These are phyloP conservation scores for Hylaea fasciaria DNA, from an alignment of 2,888 invertebrate genomes.

Conservation along the genomic window DNA sequence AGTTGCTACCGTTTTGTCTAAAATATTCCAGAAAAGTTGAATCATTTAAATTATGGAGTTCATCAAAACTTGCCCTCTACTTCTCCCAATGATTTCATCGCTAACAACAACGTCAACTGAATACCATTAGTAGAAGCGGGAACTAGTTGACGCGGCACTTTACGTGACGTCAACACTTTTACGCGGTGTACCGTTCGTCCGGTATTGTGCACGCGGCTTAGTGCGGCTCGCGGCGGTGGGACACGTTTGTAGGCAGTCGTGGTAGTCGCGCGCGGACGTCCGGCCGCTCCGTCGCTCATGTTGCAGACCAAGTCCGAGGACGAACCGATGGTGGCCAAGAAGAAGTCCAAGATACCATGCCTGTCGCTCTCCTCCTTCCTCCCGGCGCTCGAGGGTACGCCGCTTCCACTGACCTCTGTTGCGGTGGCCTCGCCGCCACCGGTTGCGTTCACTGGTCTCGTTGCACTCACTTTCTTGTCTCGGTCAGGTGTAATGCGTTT, in stretches of 20 bases:
- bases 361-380: slow-evolving; percentile 78
- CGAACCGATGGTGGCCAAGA: slow-evolving; percentile 80
- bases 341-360: slow-evolving; percentile 82
- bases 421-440: slow-evolving; percentile 72
- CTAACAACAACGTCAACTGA: no score
- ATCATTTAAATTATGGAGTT: neutral
- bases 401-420: slow-evolving; percentile 70
- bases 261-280: slow-evolving; percentile 77
- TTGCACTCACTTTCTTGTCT: slow-evolving; percentile 82
- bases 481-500: slow-evolving; percentile 76
- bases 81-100: no score
- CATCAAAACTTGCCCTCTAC: no score
- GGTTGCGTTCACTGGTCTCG: slow-evolving; percentile 77
- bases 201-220: slow-evolving; percentile 67
- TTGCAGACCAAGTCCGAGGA: slow-evolving; percentile 75
- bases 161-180: slow-evolving; percentile 30
- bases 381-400: slow-evolving; percentile 81
- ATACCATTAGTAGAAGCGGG: slow-evolving; percentile 3
- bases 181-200: slow-evolving; percentile 47
- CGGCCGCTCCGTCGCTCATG: slow-evolving; percentile 65
- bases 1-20: no score
- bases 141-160: slow-evolving; percentile 15
- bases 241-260: slow-evolving; percentile 73
- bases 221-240: slow-evolving; percentile 67
- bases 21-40: neutral